Base-by-base conservation (phyloP, 2,113 vertebrate genomes). In the Cololabis saira region DNA sequence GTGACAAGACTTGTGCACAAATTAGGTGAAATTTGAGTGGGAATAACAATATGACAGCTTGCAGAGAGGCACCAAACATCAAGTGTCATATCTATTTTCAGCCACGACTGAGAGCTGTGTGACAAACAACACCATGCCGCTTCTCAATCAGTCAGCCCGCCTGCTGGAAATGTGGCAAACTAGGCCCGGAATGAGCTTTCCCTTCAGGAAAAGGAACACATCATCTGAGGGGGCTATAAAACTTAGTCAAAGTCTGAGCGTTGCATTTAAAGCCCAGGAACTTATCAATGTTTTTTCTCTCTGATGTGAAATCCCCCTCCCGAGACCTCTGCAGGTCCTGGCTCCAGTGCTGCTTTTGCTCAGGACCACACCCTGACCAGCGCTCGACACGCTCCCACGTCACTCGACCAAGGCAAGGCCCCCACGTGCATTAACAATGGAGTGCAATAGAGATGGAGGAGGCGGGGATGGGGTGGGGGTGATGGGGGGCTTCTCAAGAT, bases 1-100 rank as follows among this genome's bases (percentile, higher is more conserved):
- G 86, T 89, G 87, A 90, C 87, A 87, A 87, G 85, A 88, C 71
- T 85, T 87, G 87, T 86, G 88, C 85, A 87, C 88, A 90, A 91
- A 89, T 90, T 88, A 90, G 87, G 84, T 82, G 82, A 88, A 78
- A 88, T 89, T 87, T 88, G 84, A 89, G 86, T 77, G 80, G 85
- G 87, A 89, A 90, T 89, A 89, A 91, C 85, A 87, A 90, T 88
- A 71, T 85, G 89, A 88, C 89, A 91, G 89, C 42, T 57, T 21
- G 81, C 75, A 70, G 85, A 56, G 81, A 87, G 80, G 83, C 86
- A 77, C 83, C 81, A 84, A 91, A 88, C 87, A 88, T 85, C 86
- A 87, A 76, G 74, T 82, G 89, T 89, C 84, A 88, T 70, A 65
- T 89, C 89, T 89, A 90, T 90, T 91, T 87, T 79, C 84, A 89